Percentiles rank a stretch among this genome's conserved stretches.
Conservation (phyloP, 1,140 invertebrate genomes). For the Portunus trituberculatus region DNA sequence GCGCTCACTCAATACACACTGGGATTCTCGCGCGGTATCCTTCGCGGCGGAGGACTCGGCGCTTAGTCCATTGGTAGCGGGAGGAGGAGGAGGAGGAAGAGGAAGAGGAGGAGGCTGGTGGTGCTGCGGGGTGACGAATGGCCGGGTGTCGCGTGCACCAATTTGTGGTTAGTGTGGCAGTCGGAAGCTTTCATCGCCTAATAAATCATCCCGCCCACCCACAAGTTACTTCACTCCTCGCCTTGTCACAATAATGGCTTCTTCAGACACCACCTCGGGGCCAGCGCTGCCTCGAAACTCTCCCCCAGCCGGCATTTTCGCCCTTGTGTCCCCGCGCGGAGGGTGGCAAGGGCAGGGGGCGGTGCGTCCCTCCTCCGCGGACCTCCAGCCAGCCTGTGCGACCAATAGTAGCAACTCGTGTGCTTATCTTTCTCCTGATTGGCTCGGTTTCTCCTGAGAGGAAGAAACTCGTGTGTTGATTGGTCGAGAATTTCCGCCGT, state of each 20-base stretch:
- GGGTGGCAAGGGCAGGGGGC: neutral
- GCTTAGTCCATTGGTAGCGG: neutral
- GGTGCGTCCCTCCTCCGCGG: constrained; percentile 53
- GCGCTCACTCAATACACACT: neutral
- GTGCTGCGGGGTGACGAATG: constrained; percentile 44
- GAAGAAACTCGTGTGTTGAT: constrained; percentile 66
- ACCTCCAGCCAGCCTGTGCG: neutral
- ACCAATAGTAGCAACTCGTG: constrained; percentile 73
- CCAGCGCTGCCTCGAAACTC: constrained; percentile 48
- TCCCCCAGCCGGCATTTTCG: constrained; percentile 37
- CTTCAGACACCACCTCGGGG: constrained; percentile 62
- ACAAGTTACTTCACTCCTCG: constrained; percentile 73
- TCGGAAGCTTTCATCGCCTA: constrained; percentile 76
- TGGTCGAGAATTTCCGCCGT: constrained; percentile 69
- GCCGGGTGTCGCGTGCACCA: constrained; percentile 66
- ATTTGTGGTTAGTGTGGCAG: constrained; percentile 74
- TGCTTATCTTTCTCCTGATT: constrained; percentile 73
- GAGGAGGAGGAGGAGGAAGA: constrained; percentile 6
- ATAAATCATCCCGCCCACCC: constrained; percentile 76
- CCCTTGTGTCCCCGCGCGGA: constrained; percentile 13
- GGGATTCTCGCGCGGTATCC: neutral
- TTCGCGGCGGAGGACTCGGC: neutral
- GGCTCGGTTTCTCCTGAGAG: constrained; percentile 71
- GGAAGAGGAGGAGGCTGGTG: neutral
- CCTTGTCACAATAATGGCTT: constrained; percentile 77